Evolutionary conservation across 2,888 invertebrate species (phyloP), one percentile per base, ranked within the genome.

Genomic region (Chalcosyrphus nemorum): DNA sequence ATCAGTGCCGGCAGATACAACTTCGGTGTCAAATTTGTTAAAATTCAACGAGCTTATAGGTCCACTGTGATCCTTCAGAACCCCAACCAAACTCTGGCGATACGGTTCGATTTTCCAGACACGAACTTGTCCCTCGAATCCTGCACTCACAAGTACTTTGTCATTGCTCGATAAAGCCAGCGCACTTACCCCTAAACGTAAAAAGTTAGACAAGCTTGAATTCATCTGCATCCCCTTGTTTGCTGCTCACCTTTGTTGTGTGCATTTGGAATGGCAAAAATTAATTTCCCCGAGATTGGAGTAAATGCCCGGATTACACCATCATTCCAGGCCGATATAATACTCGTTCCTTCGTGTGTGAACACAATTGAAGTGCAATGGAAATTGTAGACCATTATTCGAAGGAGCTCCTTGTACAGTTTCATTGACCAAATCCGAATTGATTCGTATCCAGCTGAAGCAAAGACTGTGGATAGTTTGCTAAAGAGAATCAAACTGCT

Each of bases 101-200:
- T 93, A 92, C 0, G 95, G 94, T 74, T 93, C 93, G 54, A 97
- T 93, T 86, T 94, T 94, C 97, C 97, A 97, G 0, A 97, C 92
- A 13, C 97, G 93, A 4, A 97, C 96, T 93, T 97, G 97, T n/a
- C 98, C 98, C 89, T 98, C 97, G 84, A 96, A 96, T 3, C 98
- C 98, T 0, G 98, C 98, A 54, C 96, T 97, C 54, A 98, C 94
- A 63, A 98, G 93, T 21, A 94, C 93, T 13, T 92, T 92, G 0
- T 95, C 95, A 87, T 95, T 94, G 2, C 92, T 93, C 0, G 96
- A 95, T 86, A 95, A 93, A 21, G 95, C 95, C 41, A 98, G 91
- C 0, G 97, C 96, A 0, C 97, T 97, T 63, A 91, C 91, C 5
- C 92, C 91, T 29, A 6, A 27, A 15, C 0, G 7, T 1, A 6